Evolutionary conservation across 2,888 invertebrate species (phyloP).

Genomic region (Andrena fulva): DNA sequence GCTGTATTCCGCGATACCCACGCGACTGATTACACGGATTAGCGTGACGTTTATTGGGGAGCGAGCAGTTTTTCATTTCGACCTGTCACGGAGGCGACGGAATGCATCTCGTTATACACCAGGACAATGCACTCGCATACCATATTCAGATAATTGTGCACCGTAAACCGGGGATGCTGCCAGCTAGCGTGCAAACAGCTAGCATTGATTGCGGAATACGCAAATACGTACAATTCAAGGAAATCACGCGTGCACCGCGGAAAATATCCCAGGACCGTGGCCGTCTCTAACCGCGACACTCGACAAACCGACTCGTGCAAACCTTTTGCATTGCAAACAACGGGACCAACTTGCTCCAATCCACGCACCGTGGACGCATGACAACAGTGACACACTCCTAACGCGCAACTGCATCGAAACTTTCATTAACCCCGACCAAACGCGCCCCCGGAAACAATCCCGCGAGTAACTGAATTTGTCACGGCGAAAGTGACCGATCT

Average conservation of each 20-base stretch:
- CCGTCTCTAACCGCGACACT: background rate
- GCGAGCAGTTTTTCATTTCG: slow-evolving; percentile 42
- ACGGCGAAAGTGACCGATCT: too few species aligned
- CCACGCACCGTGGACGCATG: background rate
- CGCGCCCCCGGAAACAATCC: too few species aligned
- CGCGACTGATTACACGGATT: slow-evolving; percentile 41
- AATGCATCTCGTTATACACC: slow-evolving; percentile 6
- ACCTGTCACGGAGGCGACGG: slow-evolving; percentile 16
- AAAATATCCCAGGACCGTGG: slow-evolving; percentile 4
- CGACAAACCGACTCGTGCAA: background rate
- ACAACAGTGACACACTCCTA: background rate
- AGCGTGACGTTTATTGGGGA: slow-evolving; percentile 41
- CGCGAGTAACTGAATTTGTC: too few species aligned
- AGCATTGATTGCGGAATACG: slow-evolving; percentile 49
- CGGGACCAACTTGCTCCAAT: background rate
- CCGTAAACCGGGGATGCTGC: slow-evolving; percentile 22
- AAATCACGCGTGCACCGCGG: slow-evolving; percentile 28
- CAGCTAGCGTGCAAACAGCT: slow-evolving; percentile 46
- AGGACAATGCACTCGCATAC: slow-evolving; percentile 11
- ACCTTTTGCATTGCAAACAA: background rate
- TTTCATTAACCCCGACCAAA: too few species aligned
- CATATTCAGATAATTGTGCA: slow-evolving; percentile 50
- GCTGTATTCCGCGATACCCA: too few species aligned
- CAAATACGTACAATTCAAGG: slow-evolving; percentile 50
- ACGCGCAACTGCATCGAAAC: too few species aligned